Conservation (phyloP, 1,140 invertebrate species). For the Drosophila fuyamai region DNA sequence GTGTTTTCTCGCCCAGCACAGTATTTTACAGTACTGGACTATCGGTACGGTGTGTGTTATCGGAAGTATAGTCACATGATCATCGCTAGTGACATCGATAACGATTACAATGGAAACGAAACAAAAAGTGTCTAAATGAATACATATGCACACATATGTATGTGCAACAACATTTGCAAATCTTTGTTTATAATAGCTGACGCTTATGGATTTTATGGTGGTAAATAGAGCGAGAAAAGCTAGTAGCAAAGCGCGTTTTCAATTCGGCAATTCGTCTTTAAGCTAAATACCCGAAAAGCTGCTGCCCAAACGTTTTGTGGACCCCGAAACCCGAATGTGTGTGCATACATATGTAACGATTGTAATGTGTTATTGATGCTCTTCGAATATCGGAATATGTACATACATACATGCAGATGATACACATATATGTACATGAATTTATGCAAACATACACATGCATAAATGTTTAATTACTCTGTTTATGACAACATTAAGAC, state of each 20-base stretch:
- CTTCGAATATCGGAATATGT: conserved; percentile 17
- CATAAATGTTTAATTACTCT: conserved; percentile 56
- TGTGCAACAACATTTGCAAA: conserved; percentile 77
- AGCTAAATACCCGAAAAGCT: conserved; percentile 15
- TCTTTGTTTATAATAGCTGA: conserved; percentile 77
- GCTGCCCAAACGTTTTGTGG: conserved; percentile 40
- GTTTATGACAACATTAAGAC: conserved; percentile 55
- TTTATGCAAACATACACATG: conserved; percentile 24
- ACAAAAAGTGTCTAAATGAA: conserved; percentile 50
- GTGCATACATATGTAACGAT: conserved; percentile 62
- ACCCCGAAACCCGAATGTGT: conserved; percentile 29
- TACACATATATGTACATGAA: background rate
- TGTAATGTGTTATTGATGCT: conserved; percentile 70
- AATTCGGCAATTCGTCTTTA: conserved; percentile 20
- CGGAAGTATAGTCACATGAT: conserved; percentile 1
- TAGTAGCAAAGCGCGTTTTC: conserved; percentile 35
- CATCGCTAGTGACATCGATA: background rate
- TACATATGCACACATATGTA: conserved; percentile 56
- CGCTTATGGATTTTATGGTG: conserved; percentile 73
- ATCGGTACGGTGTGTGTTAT: background rate
- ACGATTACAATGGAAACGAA: conserved; percentile 27
- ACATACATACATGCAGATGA: background rate
- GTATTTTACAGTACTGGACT: background rate
- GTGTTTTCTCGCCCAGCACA: background rate
- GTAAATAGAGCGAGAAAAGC: conserved; percentile 48